A percentile compares a stretch with the other conserved stretches of the same genome.
Evolutionary conservation across 2,113 vertebrate genomes (phyloP).

Genomic region (Dendrocopos noguchii): DNA sequence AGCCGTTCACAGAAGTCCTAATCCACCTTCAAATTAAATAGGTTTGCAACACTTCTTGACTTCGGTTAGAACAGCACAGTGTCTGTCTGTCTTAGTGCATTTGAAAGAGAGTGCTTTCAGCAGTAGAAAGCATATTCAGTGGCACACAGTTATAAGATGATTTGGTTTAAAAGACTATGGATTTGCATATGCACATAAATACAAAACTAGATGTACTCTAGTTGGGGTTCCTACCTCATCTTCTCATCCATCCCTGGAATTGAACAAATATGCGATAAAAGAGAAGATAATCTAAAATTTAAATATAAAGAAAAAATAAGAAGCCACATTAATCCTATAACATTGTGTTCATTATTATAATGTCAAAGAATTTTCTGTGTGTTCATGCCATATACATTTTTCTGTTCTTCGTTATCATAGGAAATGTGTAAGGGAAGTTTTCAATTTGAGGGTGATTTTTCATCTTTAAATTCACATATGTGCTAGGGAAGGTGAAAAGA

Average conservation of each 20-base stretch:
- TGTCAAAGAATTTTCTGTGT: background rate
- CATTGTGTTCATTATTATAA: background rate
- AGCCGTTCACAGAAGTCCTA: constrained; percentile 34
- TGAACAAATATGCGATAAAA: background rate
- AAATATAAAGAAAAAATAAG: background rate
- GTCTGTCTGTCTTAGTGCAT: background rate
- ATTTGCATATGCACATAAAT: background rate
- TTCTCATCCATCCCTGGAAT: background rate
- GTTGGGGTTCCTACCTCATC: background rate
- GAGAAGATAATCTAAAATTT: background rate
- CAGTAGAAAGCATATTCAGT: background rate
- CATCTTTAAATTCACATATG: background rate
- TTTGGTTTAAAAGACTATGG: background rate
- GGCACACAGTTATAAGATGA: background rate
- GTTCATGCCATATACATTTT: background rate
- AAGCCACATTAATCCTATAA: background rate
- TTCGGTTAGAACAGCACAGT: background rate
- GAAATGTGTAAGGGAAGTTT: background rate
- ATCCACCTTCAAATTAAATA: constrained; percentile 13
- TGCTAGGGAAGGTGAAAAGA: background rate
- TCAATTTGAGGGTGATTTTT: background rate
- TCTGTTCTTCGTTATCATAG: background rate
- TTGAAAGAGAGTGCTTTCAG: constrained; percentile 20
- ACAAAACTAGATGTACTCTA: background rate
- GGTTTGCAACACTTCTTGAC: background rate